phyloP scores from a whole-genome alignment of 2,113 vertebrate species.

The Mohoua ochrocephala region DNA sequence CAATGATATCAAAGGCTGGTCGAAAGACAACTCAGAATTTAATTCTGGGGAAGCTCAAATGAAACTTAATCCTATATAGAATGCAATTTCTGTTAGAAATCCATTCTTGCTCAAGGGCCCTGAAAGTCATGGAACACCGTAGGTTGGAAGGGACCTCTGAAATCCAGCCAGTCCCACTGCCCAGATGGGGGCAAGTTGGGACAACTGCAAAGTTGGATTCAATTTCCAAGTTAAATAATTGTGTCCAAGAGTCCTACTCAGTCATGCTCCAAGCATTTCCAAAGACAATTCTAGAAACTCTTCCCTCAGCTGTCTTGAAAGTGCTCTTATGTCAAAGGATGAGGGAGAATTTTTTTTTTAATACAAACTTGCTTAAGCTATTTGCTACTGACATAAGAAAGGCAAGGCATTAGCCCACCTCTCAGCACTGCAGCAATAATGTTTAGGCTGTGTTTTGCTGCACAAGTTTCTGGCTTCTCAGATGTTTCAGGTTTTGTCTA shows the following conservation, averaged over 20 bases:
- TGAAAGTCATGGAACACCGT: background rate
- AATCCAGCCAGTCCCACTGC: background rate
- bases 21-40: background rate
- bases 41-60: background rate
- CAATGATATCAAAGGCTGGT: background rate
- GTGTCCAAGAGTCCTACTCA: background rate
- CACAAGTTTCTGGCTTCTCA: background rate
- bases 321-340: background rate
- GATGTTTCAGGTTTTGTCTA: background rate
- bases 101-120: background rate
- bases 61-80: background rate
- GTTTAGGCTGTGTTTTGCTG: background rate
- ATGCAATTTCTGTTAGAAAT: background rate
- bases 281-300: background rate
- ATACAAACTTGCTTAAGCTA: background rate
- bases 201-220: background rate
- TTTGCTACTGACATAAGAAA: background rate
- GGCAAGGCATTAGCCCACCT: background rate
- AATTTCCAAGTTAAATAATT: background rate
- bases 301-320: background rate
- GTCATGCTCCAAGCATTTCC: background rate
- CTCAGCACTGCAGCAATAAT: background rate
- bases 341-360: background rate
- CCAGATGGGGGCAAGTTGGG: background rate
- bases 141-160: background rate